Evolutionary conservation across 2,888 invertebrate genomes (phyloP).

Genomic region (Serripes groenlandicus): DNA sequence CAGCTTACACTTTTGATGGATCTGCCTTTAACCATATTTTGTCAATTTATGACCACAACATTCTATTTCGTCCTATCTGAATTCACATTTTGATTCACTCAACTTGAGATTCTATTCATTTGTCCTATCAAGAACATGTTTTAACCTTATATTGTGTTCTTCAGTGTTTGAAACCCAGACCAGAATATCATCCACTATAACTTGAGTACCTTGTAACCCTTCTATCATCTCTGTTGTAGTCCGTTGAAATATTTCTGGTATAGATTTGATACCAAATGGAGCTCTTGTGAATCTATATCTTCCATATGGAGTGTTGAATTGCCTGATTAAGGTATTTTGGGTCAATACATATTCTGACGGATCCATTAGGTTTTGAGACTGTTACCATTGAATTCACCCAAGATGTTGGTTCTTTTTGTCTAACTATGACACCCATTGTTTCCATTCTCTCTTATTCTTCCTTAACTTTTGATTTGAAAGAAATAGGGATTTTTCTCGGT

Average conservation of each 20-base stretch:
- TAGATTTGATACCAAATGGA: constrained; percentile 58
- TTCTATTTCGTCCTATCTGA: constrained; percentile 23
- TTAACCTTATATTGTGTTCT: constrained; percentile 35
- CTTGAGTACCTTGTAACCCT: constrained; percentile 29
- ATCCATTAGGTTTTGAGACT: constrained; percentile 38
- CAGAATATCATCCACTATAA: constrained; percentile 43
- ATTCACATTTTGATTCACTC: constrained; percentile 27
- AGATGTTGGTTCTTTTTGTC: constrained; percentile 53
- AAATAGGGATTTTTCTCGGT: constrained; percentile 43
- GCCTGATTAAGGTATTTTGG: constrained; percentile 53
- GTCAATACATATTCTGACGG: constrained; percentile 48
- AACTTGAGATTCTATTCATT: constrained; percentile 30
- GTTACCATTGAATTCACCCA: constrained; percentile 56
- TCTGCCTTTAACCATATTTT: no score
- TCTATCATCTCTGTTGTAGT: constrained; percentile 47
- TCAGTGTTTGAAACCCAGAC: constrained; percentile 17
- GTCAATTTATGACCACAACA: no score
- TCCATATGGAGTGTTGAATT: constrained; percentile 42
- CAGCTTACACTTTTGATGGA: no score
- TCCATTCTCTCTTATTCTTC: constrained; percentile 53
- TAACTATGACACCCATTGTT: constrained; percentile 37
- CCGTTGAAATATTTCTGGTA: constrained; percentile 47
- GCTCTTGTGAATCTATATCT: constrained; percentile 37
- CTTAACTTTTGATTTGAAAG: constrained; percentile 45
- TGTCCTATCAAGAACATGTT: constrained; percentile 13